Evolutionary conservation across 2,888 invertebrate genomes (phyloP).

Genomic region (Drosophila austrosaltans): DNA sequence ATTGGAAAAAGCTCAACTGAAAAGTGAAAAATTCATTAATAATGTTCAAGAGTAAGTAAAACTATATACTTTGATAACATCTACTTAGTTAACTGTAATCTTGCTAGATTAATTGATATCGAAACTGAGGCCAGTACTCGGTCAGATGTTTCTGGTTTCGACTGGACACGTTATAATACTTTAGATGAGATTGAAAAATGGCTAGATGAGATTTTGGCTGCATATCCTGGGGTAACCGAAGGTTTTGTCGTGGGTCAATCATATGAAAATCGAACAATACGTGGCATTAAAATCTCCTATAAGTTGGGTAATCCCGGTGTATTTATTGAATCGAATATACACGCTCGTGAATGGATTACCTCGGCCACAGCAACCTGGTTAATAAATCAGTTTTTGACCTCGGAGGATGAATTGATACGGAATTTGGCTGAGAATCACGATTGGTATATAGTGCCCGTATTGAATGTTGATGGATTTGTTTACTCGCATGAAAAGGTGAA

Average conservation of each 20-base stretch:
- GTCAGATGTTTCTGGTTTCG: slow-evolving; percentile 74
- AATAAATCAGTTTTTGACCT: slow-evolving; percentile 88
- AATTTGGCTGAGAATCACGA: slow-evolving; percentile 87
- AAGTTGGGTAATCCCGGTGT: slow-evolving; percentile 84
- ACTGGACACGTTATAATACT: slow-evolving; percentile 86
- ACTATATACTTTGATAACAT: background rate
- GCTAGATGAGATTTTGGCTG: slow-evolving; percentile 84
- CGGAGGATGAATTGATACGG: slow-evolving; percentile 85
- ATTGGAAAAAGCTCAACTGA: background rate
- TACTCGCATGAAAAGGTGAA: slow-evolving; percentile 86
- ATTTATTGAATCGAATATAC: slow-evolving; percentile 87
- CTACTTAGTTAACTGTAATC: background rate
- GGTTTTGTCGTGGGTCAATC: slow-evolving; percentile 85
- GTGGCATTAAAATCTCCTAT: slow-evolving; percentile 84
- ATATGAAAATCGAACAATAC: slow-evolving; percentile 85
- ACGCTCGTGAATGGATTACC: slow-evolving; percentile 89
- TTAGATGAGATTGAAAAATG: slow-evolving; percentile 86
- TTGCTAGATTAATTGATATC: background rate
- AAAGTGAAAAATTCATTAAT: background rate
- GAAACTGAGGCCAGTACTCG: background rate
- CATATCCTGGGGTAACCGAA: slow-evolving; percentile 84
- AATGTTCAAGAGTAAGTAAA: slow-evolving; percentile 12
- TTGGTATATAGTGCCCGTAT: slow-evolving; percentile 89
- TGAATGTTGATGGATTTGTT: slow-evolving; percentile 89
- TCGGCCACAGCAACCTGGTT: slow-evolving; percentile 88